A percentile compares a stretch with the other conserved stretches of the same genome.
Conservation (phyloP, 2,113 vertebrate genomes). For the Brienomyrus longianalis region DNA sequence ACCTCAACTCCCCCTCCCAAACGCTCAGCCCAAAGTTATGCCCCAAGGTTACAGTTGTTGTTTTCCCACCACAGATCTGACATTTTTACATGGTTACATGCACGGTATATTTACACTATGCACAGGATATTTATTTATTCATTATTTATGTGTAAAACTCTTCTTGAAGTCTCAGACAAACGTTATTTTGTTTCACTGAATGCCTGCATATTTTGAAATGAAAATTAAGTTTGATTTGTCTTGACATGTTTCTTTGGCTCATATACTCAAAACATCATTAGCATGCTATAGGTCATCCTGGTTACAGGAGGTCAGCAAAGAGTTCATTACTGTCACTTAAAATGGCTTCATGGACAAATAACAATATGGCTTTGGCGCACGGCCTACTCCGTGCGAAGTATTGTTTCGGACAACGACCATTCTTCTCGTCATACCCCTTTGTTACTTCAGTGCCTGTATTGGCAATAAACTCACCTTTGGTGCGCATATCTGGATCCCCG, state of each 20-base stretch:
- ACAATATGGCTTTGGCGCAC: too few species aligned
- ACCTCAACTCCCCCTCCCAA: too few species aligned
- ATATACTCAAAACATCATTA: not conserved
- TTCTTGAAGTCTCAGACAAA: not conserved
- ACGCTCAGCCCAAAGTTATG: not conserved
- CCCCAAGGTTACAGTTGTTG: not conserved
- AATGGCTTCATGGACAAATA: not conserved
- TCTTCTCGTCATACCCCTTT: too few species aligned
- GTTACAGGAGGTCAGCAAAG: not conserved
- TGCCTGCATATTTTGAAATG: not conserved
- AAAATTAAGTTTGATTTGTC: not conserved
- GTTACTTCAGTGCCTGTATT: too few species aligned
- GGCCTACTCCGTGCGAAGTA: too few species aligned
- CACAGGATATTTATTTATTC: not conserved
- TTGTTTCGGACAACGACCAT: too few species aligned
- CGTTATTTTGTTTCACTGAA: not conserved
- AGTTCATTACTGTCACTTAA: not conserved
- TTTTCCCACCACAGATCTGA: not conserved
- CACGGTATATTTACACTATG: not conserved
- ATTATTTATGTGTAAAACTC: not conserved
- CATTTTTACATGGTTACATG: not conserved
- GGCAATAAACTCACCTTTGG: too few species aligned
- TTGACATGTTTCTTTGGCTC: not conserved
- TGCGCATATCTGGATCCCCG: too few species aligned
- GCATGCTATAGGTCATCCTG: not conserved